These are phyloP conservation scores for Eptatretus burgeri DNA, from an alignment of 2,113 vertebrate species.

Conservation along the genomic window DNA sequence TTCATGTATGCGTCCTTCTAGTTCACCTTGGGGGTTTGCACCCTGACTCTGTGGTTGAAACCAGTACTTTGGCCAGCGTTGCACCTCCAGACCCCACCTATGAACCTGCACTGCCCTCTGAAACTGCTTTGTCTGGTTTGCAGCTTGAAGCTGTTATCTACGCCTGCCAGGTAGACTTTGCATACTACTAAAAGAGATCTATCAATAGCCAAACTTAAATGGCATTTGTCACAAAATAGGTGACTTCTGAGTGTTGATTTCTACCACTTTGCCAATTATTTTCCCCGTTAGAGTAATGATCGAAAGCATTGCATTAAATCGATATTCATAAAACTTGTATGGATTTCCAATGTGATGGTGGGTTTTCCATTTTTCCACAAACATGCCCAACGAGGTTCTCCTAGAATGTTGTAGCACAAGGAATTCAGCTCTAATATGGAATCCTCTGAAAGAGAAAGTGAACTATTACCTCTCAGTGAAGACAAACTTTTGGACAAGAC, in stretches of 20 bases:
- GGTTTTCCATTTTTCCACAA: too few species aligned
- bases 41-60: background rate
- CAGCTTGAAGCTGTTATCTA: background rate
- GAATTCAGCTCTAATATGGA: too few species aligned
- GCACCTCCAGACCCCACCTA: constrained; percentile 1
- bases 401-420: too few species aligned
- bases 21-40: background rate
- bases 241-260: background rate
- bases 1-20: background rate
- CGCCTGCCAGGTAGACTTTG: background rate
- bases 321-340: too few species aligned
- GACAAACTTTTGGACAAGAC: too few species aligned
- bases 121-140: background rate
- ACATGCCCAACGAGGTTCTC: too few species aligned
- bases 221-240: background rate
- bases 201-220: background rate
- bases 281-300: background rate
- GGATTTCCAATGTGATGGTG: too few species aligned
- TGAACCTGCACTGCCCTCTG: background rate
- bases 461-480: too few species aligned
- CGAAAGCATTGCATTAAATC: too few species aligned
- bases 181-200: background rate
- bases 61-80: background rate
- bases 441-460: too few species aligned
- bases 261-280: background rate